These are phyloP conservation scores for Andrena chrysosceles DNA, from an alignment of 2,888 invertebrate genomes.

Conservation along the genomic window DNA sequence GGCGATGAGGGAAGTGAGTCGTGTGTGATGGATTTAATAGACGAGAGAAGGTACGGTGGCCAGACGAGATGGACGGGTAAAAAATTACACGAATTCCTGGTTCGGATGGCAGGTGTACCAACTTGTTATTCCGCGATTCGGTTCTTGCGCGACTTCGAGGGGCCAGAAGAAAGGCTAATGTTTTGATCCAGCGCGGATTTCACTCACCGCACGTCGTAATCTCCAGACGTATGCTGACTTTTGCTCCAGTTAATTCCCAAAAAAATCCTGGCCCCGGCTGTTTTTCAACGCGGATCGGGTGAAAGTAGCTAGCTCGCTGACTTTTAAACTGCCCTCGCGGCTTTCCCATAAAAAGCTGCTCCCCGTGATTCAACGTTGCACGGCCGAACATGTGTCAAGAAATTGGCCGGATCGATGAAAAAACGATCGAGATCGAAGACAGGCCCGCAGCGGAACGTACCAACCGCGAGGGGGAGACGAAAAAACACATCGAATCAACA, in stretches of 20 bases:
- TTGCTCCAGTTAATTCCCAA: constrained; percentile 71
- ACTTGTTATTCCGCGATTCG: constrained; percentile 71
- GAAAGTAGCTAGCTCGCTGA: constrained; percentile 72
- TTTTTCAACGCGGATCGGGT: constrained; percentile 70
- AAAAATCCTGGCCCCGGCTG: constrained; percentile 70
- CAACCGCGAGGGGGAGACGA: constrained; percentile 20
- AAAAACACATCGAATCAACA: constrained; percentile 33
- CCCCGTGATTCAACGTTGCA: constrained; percentile 62
- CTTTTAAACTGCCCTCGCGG: constrained; percentile 70
- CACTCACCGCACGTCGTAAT: constrained; percentile 68
- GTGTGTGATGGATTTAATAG: constrained; percentile 46
- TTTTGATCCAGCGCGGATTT: constrained; percentile 63
- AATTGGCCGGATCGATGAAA: constrained; percentile 61
- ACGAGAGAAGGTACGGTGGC: constrained; percentile 27
- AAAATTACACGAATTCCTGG: constrained; percentile 66
- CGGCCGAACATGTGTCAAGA: constrained; percentile 69
- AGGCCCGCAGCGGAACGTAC: constrained; percentile 24
- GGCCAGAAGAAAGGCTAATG: constrained; percentile 62
- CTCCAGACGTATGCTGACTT: constrained; percentile 60
- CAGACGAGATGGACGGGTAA: constrained; percentile 33
- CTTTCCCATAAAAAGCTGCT: constrained; percentile 71
- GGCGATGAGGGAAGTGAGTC: not conserved
- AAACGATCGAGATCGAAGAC: constrained; percentile 44
- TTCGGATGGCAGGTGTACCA: constrained; percentile 75
- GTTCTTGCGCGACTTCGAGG: constrained; percentile 51